Base-by-base conservation (phyloP, 37 sponge, comb jelly and placozoan genomes). In the Eunapius fragilis region DNA sequence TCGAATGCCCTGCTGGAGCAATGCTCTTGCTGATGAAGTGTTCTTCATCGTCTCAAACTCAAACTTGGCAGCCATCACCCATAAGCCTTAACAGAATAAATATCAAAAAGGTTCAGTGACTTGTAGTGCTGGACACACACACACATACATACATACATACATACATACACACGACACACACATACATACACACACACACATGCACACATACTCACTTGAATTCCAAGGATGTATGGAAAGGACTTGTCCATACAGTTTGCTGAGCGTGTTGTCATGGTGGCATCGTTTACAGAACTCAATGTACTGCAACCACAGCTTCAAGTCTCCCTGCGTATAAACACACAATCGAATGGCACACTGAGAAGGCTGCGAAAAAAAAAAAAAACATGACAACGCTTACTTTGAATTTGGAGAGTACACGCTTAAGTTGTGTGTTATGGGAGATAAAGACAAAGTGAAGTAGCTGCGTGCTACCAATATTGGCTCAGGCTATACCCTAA, bases 51-150 rank as follows among this genome's bases (percentile, higher is more conserved):
- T 85, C 67, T 94, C 96, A 83, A 94, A 76, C 79, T 96, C 87
- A 67, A 83, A 83, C 90, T 94, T 94, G 50, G 95, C 95, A 31
- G 96, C 96, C 87, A 91, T 83, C 22, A 96, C 84, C 96, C 96
- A 96, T 41, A 96, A 77, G 28, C 87, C 92, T 94, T 70, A 24
- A 31, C 33, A 10, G 14, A 10, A 25, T 26, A 83, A 68, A 0
- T 2, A 27, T 81, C 70, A 86, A 10, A 3, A 69, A 6, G 5
- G 10, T 19, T 12, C 41, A 41, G 6, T 41, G 31, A 33, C 30
- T 80, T 47, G 80, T 58, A 58, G 6, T 17, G 1, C 78, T 77
- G 37, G 37, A 14, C 45, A 77, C 14, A 30, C 28, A 7, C 73
- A 72, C 26, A 7, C 71, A 25, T n/a, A n/a, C n/a, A n/a, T n/a